Evolutionary conservation across 2,113 vertebrate genomes (phyloP).

Genomic region (Pomatostomus ruficeps): DNA sequence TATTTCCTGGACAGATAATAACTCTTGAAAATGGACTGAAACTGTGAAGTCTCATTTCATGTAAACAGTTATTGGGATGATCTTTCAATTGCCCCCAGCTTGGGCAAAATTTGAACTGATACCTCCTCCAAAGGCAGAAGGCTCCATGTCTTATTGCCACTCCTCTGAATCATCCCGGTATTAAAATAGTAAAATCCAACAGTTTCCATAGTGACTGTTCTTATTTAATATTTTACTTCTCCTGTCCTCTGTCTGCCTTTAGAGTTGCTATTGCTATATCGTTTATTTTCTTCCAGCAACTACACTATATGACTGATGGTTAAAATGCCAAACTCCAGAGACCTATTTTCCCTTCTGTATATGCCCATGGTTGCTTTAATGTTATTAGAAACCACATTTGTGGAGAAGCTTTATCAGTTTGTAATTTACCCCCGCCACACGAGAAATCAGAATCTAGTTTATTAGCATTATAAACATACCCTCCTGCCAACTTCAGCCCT

Average conservation of each 20-base stretch:
- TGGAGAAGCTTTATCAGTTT: constrained; percentile 20
- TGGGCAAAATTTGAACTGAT: not conserved
- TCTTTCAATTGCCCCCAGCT: not conserved
- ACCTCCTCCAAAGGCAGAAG: not conserved
- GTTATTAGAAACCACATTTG: constrained; percentile 19
- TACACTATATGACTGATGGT: not conserved
- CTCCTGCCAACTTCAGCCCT: not conserved
- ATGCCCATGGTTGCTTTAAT: not conserved
- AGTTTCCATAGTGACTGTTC: constrained; percentile 51
- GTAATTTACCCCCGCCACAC: not conserved
- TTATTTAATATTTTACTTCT: constrained; percentile 51
- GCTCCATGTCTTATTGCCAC: not conserved
- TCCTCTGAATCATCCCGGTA: constrained; percentile 21
- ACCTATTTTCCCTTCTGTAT: not conserved
- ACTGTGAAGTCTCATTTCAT: not conserved
- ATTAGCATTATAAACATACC: not conserved
- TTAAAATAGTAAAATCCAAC: constrained; percentile 37
- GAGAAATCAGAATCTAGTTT: not conserved
- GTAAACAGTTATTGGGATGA: not conserved
- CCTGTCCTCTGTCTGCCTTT: constrained; percentile 15
- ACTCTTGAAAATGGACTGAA: not conserved
- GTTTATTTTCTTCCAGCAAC: not conserved
- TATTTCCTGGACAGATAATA: not conserved
- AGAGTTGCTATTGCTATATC: not conserved
- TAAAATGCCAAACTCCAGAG: constrained; percentile 22